These are phyloP conservation scores for Drosophila mercatorum DNA, from an alignment of 2,888 invertebrate species.

Conservation along the genomic window DNA sequence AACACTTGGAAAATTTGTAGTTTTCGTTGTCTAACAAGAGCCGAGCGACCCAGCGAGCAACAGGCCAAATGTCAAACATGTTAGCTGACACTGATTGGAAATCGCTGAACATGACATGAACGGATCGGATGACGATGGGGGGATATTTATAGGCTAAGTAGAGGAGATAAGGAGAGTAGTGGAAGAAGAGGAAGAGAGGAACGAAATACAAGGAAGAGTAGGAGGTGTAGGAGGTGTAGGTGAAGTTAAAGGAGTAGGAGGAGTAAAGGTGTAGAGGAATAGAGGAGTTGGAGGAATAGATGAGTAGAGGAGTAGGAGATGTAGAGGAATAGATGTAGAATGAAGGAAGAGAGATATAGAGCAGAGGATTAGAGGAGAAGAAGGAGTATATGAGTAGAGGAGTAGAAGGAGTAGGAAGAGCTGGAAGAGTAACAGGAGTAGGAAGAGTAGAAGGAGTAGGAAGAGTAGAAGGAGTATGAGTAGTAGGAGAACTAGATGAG, in stretches of 20 bases:
- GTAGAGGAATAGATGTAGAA: no score
- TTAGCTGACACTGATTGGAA: constrained; percentile 47
- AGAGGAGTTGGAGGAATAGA: no score
- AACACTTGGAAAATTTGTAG: constrained; percentile 78
- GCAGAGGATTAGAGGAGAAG: neutral
- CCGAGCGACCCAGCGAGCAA: constrained; percentile 13
- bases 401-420: no score
- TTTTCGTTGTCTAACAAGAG: constrained; percentile 55
- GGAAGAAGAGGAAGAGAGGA: neutral
- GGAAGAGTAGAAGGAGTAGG: no score
- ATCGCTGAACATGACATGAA: constrained; percentile 9
- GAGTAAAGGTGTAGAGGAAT: neutral
- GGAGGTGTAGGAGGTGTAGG: neutral
- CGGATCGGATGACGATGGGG: neutral
- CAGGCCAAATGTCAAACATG: constrained; percentile 57
- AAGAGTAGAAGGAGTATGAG: no score
- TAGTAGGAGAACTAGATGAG: neutral
- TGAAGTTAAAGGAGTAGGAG: neutral
- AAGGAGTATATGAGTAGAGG: neutral
- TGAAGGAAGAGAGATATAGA: no score
- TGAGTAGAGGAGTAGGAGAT: neutral
- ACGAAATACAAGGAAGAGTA: no score
- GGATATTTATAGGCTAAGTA: neutral
- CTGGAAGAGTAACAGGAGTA: no score
- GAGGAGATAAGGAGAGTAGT: neutral